These are phyloP conservation scores for Datnioides undecimradiatus DNA, from an alignment of 2,113 vertebrate species.

Conservation along the genomic window DNA sequence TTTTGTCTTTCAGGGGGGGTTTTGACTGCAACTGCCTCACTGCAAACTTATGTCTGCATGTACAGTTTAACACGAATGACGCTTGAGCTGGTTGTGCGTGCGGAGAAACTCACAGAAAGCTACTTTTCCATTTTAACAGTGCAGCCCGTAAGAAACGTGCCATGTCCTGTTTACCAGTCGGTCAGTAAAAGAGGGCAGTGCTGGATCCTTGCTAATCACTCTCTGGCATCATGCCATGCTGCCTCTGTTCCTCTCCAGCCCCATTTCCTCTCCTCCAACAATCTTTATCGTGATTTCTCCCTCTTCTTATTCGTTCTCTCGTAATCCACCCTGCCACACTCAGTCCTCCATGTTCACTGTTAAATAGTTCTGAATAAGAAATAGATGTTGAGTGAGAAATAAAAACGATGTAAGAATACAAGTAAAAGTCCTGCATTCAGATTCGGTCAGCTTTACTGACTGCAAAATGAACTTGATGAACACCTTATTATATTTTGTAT, in stretches of 20 bases:
- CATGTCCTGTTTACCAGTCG: neutral
- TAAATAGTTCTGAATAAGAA: neutral
- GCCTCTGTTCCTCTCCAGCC: neutral
- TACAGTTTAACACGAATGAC: neutral
- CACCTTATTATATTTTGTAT: neutral
- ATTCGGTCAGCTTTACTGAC: no score
- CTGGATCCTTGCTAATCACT: slow-evolving; percentile 36
- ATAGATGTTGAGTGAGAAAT: neutral
- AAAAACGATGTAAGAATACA: neutral
- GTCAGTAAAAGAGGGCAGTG: neutral
- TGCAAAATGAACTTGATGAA: no score
- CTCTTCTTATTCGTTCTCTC: neutral
- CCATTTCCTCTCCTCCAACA: neutral
- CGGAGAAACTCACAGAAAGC: neutral
- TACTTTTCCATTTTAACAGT: neutral
- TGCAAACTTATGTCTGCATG: neutral
- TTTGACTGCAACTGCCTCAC: neutral
- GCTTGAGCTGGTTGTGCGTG: neutral
- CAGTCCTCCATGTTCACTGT: neutral
- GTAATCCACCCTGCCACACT: neutral
- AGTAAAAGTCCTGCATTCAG: neutral
- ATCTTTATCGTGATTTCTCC: neutral
- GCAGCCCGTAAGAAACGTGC: neutral
- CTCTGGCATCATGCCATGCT: neutral
- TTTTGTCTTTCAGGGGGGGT: neutral